Conservation (phyloP, 2,888 invertebrate genomes). For the Eupithecia insigniata region DNA sequence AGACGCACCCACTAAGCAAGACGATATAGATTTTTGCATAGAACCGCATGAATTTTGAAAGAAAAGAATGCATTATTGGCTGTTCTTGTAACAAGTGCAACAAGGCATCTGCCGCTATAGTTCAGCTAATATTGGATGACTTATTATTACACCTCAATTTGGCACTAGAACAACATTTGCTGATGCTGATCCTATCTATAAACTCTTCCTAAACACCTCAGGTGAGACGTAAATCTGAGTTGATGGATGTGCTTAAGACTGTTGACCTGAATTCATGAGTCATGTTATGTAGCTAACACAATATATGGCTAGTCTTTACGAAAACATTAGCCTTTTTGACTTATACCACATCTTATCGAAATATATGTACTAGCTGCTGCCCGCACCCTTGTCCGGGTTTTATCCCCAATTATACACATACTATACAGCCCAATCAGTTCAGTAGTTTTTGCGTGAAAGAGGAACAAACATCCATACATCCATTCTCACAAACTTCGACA, state of each 20-base stretch:
- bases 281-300: slow-evolving; percentile 4
- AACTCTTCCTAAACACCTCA: slow-evolving; percentile 35
- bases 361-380: too few relatives aligned
- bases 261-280: slow-evolving; percentile 29
- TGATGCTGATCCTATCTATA: slow-evolving; percentile 32
- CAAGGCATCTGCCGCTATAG: neutral
- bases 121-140: neutral
- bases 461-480: too few relatives aligned
- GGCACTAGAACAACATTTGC: slow-evolving; percentile 39
- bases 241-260: slow-evolving; percentile 27
- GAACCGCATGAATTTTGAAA: too few relatives aligned
- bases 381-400: too few relatives aligned
- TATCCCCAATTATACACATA: too few relatives aligned
- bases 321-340: neutral
- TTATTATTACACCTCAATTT: slow-evolving; percentile 20
- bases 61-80: neutral
- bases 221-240: slow-evolving; percentile 4
- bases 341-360: neutral
- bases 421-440: too few relatives aligned
- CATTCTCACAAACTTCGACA: too few relatives aligned
- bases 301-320: neutral
- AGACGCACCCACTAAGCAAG: neutral
- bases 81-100: neutral
- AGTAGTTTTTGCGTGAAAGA: too few relatives aligned
- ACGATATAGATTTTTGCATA: too few relatives aligned